Evolutionary conservation across 2,888 invertebrate species (phyloP).

Genomic region (Dasysyrphus albostriatus): DNA sequence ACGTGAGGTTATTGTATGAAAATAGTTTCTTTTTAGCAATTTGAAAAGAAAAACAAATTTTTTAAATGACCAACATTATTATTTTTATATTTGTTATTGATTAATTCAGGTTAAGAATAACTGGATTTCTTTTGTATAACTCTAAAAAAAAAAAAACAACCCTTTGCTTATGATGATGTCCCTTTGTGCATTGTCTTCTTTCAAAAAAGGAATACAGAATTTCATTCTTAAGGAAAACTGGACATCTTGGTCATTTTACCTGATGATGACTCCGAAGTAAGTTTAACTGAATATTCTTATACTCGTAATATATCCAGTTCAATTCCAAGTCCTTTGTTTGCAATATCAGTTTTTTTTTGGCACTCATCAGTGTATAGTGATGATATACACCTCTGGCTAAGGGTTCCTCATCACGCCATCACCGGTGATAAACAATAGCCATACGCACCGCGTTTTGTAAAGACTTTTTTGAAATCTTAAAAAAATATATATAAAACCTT

Average conservation of each 20-base stretch:
- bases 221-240: constrained; percentile 32
- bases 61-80: constrained; percentile 7
- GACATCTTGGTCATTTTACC: constrained; percentile 46
- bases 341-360: neutral
- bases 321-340: constrained; percentile 39
- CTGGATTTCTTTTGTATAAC: constrained; percentile 3
- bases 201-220: constrained; percentile 13
- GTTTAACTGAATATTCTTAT: constrained; percentile 34
- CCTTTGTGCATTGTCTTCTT: neutral
- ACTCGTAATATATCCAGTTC: constrained; percentile 1
- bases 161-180: constrained; percentile 4
- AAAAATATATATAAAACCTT: constrained; percentile 12
- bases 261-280: constrained; percentile 32
- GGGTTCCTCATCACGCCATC: constrained; percentile 49
- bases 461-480: constrained; percentile 45
- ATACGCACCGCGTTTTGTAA: constrained; percentile 47
- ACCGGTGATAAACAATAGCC: constrained; percentile 20
- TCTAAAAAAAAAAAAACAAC: neutral
- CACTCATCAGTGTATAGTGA: neutral
- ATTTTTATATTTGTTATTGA: constrained; percentile 13
- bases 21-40: neutral
- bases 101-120: constrained; percentile 32
- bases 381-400: constrained; percentile 19
- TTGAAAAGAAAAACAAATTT: constrained; percentile 23
- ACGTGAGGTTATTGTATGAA: neutral